Evolutionary conservation across 2,888 invertebrate genomes (phyloP), one percentile per base, ranked within the genome.

Genomic region (Diarsia brunnea): DNA sequence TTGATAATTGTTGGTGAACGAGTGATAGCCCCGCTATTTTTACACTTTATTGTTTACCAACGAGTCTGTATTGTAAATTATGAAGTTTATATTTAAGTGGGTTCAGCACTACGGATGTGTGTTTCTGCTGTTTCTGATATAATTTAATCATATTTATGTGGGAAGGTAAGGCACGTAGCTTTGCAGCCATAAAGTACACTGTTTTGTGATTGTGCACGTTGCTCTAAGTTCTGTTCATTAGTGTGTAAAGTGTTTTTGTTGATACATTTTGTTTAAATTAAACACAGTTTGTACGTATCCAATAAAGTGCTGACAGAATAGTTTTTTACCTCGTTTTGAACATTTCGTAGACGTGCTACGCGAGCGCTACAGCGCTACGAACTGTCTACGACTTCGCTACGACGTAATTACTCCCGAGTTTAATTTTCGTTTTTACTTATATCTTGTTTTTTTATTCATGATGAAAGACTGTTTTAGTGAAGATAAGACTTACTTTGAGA

Each of bases 1-100:
- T 93, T 92, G 91, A 91, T 93, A 93, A 94, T 93, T 94, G 93
- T 91, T 89, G 89, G 84, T 84, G 77, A 72, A 82, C 82, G 75
- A 86, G 81, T 85, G 85, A 88, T 88, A 89, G 81, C 73, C 75
- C 71, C 75, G 81, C 78, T 80, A 78, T 85, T 87, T 85, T 81
- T 81, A 78, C 74, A 71, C 70, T 85, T 79, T 69, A 75, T 84
- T 83, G 85, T 86, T 84, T 75, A 76, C 82, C 78, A 80, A 77
- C 71, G 69, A 75, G 75, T 65, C 79, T 75, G 77, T 73, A 73
- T 77, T 78, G 86, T 78, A 78, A 86, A 79, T 83, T 77, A 85
- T 86, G 69, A 73, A 80, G 72, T 81, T 85, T 68, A 63, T 81
- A 68, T 82, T 86, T 79, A 67, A 86, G 63, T 64, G 61, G 47